Evolutionary conservation across 2,888 invertebrate species (phyloP).

Genomic region (Tridacna gigas): DNA sequence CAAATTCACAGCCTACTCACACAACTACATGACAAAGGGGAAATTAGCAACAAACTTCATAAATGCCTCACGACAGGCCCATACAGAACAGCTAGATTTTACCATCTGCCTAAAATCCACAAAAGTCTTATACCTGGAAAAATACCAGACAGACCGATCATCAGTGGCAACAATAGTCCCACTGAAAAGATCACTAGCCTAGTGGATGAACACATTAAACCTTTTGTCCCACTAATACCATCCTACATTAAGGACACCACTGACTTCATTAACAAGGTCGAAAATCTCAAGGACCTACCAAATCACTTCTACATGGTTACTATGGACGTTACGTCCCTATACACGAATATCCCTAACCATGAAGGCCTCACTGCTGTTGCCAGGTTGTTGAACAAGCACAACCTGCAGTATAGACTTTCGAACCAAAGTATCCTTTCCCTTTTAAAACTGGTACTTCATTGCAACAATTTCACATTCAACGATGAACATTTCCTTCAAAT

Average conservation of each 20-base stretch:
- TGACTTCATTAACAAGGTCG: neutral
- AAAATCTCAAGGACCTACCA: too few species aligned
- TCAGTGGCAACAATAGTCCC: neutral
- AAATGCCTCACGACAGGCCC: neutral
- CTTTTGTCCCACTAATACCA: neutral
- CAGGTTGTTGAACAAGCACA: neutral
- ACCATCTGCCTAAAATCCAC: slow-evolving; percentile 23
- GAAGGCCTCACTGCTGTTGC: neutral
- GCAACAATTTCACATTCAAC: neutral
- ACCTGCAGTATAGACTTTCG: neutral
- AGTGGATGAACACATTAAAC: neutral
- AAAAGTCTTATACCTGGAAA: neutral
- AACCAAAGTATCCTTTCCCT: neutral
- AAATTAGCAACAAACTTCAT: neutral
- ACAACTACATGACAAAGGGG: neutral
- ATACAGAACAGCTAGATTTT: slow-evolving; percentile 13
- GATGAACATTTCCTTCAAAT: slow-evolving; percentile 6
- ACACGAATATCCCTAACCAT: slow-evolving; percentile 2
- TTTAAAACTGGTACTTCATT: neutral
- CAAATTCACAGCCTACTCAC: neutral
- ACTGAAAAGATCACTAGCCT: neutral
- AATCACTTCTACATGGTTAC: neutral
- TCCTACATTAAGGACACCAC: neutral
- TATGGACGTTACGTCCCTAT: neutral
- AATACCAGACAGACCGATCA: neutral